Percentiles rank a stretch among this genome's conserved stretches.
Conservation (phyloP, 2,888 invertebrate genomes). For the Lasius fuliginosus region DNA sequence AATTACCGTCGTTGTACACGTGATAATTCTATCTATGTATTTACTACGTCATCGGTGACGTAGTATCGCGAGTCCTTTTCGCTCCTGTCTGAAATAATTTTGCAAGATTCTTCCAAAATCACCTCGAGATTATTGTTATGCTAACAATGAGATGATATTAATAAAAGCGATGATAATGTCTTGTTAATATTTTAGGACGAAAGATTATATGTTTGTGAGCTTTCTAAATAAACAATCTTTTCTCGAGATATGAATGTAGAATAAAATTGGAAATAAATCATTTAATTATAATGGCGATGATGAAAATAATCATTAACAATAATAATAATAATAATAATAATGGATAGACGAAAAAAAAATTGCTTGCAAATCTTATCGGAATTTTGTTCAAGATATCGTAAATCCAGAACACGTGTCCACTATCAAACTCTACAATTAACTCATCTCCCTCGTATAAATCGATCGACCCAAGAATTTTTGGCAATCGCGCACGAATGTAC, state of each 20-base stretch:
- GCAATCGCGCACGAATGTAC: background rate
- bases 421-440: background rate
- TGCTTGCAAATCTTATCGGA: background rate
- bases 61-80: background rate
- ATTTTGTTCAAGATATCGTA: background rate
- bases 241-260: too few relatives aligned
- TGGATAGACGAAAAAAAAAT: background rate
- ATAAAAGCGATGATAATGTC: background rate
- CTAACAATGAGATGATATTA: background rate
- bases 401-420: background rate
- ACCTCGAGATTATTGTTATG: background rate
- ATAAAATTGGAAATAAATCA: background rate
- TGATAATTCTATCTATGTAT: background rate
- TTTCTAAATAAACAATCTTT: background rate
- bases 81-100: background rate
- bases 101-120: background rate
- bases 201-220: background rate
- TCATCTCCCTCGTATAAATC: background rate
- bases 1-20: background rate
- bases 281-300: background rate
- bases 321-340: background rate
- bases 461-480: constrained; percentile 22
- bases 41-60: background rate
- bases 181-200: background rate
- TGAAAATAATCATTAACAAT: background rate